Evolutionary conservation across 2,888 invertebrate genomes (phyloP), one percentile per base, ranked within the genome.

Genomic region (Gisinianus flammeolus): DNA sequence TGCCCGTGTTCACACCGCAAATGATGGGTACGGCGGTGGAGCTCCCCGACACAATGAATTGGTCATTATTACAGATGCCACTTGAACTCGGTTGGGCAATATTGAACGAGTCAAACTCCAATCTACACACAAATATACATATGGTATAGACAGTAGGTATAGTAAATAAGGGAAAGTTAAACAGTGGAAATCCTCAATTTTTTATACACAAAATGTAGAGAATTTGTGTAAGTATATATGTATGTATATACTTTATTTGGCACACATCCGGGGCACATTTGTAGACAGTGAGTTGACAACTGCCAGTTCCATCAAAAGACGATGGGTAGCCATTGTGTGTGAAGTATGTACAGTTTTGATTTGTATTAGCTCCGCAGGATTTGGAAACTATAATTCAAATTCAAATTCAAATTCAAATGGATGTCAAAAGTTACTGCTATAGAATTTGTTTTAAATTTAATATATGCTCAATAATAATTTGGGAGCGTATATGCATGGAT

Each of bases 341-440:
- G 86, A 96, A 96, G 85, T 94, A 94, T 0, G 95, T 95, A 0
- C 93, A 92, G 86, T 96, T 96, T 85, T 94, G 93, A 0, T 91
- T 89, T 0, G 93, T 92, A 0, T 91, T 90, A 72, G 92, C 92
- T 0, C 94, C 94, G 83, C 95, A 96, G 1, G 92, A 91, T 62
- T 91, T 91, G 86, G 93, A 90, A 86, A 94, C 95, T 95, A 86
- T 10, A 33, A 74, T 52, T 56, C 28, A 66, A 72, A 62, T 62
- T n/a, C n/a, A n/a, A n/a, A n/a, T n/a, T n/a, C n/a, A 30, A 74
- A 64, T 67, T 2, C 2, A 26, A 26, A 67, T 16, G 10, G 19
- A 2, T 44, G 44, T 16, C 6, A 44, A 44, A 44, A 19, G 2
- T 6, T 44, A 19, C 19, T 44, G 12, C 19, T 44, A 1, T 44